Evolutionary conservation across 2,113 vertebrate species (phyloP).

Genomic region (Atlantisia rogersi): DNA sequence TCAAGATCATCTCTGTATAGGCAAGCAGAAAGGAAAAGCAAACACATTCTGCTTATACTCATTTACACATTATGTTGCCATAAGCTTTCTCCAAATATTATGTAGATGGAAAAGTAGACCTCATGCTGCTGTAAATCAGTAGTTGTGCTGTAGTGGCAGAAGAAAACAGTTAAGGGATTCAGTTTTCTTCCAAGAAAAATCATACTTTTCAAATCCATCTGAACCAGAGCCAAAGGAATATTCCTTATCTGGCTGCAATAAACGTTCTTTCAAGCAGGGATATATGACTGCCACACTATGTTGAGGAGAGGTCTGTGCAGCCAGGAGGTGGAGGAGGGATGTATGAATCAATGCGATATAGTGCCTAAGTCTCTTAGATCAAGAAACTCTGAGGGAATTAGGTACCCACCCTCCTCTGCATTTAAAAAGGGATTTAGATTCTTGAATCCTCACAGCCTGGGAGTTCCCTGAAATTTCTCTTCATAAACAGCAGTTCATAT

Average conservation of each 20-base stretch:
- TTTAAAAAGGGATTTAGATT: not conserved
- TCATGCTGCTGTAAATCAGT: slow-evolving; percentile 70
- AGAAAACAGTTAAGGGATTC: slow-evolving; percentile 71
- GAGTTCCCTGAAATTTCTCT: slow-evolving; percentile 31
- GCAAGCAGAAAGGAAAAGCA: slow-evolving; percentile 51
- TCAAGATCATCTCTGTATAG: slow-evolving; percentile 11
- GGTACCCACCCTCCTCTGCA: not conserved
- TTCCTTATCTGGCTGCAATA: slow-evolving; percentile 73
- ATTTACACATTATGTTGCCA: slow-evolving; percentile 61
- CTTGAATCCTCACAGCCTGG: not conserved
- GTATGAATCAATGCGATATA: not conserved
- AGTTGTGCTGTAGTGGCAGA: slow-evolving; percentile 50
- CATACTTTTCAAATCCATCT: slow-evolving; percentile 66
- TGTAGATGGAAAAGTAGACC: slow-evolving; percentile 72
- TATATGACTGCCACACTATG: not conserved
- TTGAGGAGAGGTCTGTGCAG: not conserved
- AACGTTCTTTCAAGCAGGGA: not conserved
- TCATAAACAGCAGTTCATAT: not conserved
- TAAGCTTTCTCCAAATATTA: slow-evolving; percentile 68
- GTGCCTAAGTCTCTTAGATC: not conserved
- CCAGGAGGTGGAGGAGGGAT: not conserved
- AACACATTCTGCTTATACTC: slow-evolving; percentile 60
- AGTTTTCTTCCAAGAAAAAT: slow-evolving; percentile 75
- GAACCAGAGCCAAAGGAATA: slow-evolving; percentile 70
- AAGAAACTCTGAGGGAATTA: not conserved